These are phyloP conservation scores for Schizaphis graminum DNA, from an alignment of 2,888 invertebrate species.

Conservation along the genomic window DNA sequence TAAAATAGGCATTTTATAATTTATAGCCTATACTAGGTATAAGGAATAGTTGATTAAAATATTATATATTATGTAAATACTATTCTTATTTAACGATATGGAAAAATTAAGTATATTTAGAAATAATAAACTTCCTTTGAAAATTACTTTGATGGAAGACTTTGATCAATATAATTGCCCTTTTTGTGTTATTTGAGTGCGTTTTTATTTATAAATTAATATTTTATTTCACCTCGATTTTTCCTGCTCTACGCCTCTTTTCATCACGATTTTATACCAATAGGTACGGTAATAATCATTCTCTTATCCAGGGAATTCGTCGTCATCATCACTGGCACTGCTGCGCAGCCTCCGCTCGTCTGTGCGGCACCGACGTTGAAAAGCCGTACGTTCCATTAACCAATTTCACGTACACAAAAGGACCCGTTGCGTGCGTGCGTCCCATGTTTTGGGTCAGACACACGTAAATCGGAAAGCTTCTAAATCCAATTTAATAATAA, in stretches of 20 bases:
- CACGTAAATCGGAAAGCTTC: slow-evolving; percentile 53
- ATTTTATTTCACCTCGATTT: not conserved
- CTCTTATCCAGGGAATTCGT: slow-evolving; percentile 18
- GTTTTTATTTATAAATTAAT: not conserved
- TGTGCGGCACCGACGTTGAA: slow-evolving; percentile 30
- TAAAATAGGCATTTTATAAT: not conserved
- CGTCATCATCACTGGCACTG: not conserved
- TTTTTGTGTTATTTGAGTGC: not conserved
- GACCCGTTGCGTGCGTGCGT: slow-evolving; percentile 21
- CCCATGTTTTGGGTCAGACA: slow-evolving; percentile 21
- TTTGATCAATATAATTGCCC: not conserved
- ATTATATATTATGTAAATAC: not conserved
- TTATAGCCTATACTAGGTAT: not conserved
- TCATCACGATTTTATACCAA: not conserved
- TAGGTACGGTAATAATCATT: not conserved
- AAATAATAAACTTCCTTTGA: not conserved
- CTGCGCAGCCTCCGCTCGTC: not conserved
- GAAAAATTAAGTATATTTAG: not conserved
- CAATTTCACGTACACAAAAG: slow-evolving; percentile 57
- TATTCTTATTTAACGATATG: not conserved
- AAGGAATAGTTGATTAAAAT: not conserved
- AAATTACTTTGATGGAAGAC: not conserved
- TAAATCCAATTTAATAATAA: slow-evolving; percentile 54
- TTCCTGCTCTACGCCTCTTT: not conserved
- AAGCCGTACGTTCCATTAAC: slow-evolving; percentile 62